These are phyloP conservation scores for Eledona agricola DNA, from an alignment of 2,888 invertebrate genomes.

Conservation along the genomic window DNA sequence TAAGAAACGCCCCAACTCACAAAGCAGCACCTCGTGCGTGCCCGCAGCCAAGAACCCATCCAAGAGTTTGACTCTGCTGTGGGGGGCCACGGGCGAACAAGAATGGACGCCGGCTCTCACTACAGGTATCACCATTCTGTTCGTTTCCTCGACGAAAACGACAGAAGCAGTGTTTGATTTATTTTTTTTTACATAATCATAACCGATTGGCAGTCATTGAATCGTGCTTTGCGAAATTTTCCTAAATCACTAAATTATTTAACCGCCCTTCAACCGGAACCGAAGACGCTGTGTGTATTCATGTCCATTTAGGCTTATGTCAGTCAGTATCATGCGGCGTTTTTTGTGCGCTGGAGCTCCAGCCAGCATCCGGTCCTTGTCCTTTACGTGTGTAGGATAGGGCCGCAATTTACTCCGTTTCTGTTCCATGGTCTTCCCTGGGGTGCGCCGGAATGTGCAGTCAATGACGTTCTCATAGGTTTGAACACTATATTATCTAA, in stretches of 20 bases:
- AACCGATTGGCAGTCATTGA: conserved; percentile 28
- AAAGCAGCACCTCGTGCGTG: conserved; percentile 57
- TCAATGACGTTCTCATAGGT: conserved; percentile 64
- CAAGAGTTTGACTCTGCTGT: conserved; percentile 75
- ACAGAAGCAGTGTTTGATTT: conserved; percentile 25
- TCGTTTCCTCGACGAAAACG: neutral
- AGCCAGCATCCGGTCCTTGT: conserved; percentile 19
- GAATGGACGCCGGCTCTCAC: conserved; percentile 97
- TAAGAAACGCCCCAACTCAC: conserved; percentile 60
- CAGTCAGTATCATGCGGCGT: conserved; percentile 22
- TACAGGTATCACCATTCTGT: conserved; percentile 86
- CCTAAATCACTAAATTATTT: conserved; percentile 24
- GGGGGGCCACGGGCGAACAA: conserved; percentile 97
- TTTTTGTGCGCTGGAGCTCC: conserved; percentile 31
- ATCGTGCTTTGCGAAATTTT: conserved; percentile 37
- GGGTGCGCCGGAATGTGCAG: conserved; percentile 54
- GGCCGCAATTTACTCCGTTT: conserved; percentile 54
- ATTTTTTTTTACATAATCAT: conserved; percentile 23
- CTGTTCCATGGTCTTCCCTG: conserved; percentile 56
- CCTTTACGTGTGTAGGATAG: conserved; percentile 25
- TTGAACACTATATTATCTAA: conserved; percentile 50
- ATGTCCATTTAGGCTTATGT: conserved; percentile 27
- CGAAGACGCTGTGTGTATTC: conserved; percentile 5
- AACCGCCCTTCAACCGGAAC: conserved; percentile 8
- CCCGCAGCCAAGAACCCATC: conserved; percentile 54